Percentiles rank a stretch among this genome's conserved stretches.
phyloP scores from a whole-genome alignment of 2,797 vertebrate genomes.

The Macrochelys suwanniensis region DNA sequence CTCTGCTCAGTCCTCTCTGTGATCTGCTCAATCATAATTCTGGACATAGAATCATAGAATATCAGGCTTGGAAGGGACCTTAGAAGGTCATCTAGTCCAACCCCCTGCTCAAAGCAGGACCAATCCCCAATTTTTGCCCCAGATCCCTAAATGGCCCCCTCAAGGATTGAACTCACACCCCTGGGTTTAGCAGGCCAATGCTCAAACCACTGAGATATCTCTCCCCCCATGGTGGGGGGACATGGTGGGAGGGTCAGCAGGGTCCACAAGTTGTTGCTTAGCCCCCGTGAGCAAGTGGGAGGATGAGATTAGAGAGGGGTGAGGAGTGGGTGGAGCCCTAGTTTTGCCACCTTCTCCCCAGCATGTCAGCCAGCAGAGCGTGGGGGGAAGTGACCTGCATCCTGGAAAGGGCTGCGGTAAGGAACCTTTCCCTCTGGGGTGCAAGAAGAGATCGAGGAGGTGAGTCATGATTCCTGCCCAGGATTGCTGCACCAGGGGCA shows the following conservation, averaged over 20 bases:
- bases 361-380: background rate
- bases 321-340: background rate
- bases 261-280: background rate
- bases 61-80: no score
- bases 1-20: background rate
- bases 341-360: background rate
- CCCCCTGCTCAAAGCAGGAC: no score
- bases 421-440: no score
- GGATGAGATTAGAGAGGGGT: background rate
- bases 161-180: no score
- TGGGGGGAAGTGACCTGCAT: background rate
- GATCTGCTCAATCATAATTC: background rate
- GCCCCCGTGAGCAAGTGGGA: background rate
- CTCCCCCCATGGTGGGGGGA: no score
- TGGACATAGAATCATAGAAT: no score
- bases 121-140: no score
- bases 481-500: background rate
- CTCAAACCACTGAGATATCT: no score
- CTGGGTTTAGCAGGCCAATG: no score
- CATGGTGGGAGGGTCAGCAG: background rate
- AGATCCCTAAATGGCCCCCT: no score
- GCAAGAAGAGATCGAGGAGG: background rate
- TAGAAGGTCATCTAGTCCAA: no score
- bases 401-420: background rate
- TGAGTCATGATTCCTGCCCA: background rate